Base-by-base conservation (phyloP, 2,113 vertebrate species). In the Bubo scandiacus region DNA sequence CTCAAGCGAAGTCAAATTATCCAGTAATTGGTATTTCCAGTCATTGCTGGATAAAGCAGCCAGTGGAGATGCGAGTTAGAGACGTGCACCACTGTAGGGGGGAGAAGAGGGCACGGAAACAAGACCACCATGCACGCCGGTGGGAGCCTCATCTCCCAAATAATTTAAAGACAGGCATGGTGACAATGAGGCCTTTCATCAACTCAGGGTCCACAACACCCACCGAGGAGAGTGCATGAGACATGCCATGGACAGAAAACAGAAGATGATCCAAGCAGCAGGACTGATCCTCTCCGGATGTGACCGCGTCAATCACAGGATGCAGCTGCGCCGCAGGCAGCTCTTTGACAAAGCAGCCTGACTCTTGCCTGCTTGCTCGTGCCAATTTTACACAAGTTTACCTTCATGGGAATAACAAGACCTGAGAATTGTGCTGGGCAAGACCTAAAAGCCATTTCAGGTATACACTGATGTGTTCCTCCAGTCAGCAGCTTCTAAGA, bases 141-240 rank as follows among this genome's bases (percentile, higher is more conserved):
- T 94, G 82, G 86, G 96, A 96, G 90, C 77, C 96, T 96, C 92
- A 86, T 80, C 81, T 93, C 97, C 98, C 97, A 98, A 95, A 98
- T 97, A 97, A 97, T 96, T 96, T 96, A 94, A 95, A 97, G 91
- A 26, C 27, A 14, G 82, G 94, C 54, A 92, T 38, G 59, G 90
- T 81, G 86, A 96, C 88, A 93, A 70, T 83, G 62, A 95, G 96
- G 96, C 96, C 97, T 98, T 85, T 98, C 91, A 97, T 97, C 94
- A 79, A 80, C 77, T 58, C 81, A 15, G 86, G 96, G 81, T 81
- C 66, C 4, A 2, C n/a, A 47, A 90, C 86, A 83, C 47, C 75
- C 92, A 57, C 34, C 10, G 15, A 92, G 87, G 71, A 82, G 90
- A 92, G 79, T 0, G 32, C 30, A 66, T 52, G 91, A 75, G 91